Evolutionary conservation across 1,140 invertebrate genomes (phyloP).

Genomic region (Cherax quadricarinatus): DNA sequence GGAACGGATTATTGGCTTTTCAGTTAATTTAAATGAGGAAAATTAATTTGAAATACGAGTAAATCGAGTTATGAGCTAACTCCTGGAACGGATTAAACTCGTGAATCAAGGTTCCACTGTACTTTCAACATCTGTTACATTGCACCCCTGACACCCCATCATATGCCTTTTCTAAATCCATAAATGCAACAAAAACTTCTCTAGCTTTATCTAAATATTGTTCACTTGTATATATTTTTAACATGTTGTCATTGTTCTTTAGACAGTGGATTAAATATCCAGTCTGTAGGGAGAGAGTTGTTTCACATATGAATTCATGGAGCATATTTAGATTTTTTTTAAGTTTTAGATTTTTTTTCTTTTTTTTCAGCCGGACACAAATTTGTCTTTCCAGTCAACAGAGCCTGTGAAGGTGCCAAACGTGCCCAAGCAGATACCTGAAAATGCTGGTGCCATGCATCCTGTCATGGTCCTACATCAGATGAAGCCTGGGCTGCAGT

Average conservation of each 20-base stretch:
- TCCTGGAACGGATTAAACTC: too few species aligned
- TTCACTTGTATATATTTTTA: neutral
- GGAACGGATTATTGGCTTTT: too few species aligned
- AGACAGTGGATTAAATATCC: neutral
- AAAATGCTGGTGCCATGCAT: conserved; percentile 82
- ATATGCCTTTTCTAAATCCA: too few species aligned
- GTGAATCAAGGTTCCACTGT: too few species aligned
- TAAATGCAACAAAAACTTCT: too few species aligned
- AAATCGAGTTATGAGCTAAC: too few species aligned
- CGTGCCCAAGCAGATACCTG: conserved; percentile 75
- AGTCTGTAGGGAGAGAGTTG: neutral
- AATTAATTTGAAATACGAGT: too few species aligned
- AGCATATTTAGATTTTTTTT: neutral
- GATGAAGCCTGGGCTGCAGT: conserved; percentile 83
- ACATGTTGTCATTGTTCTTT: neutral
- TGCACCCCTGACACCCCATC: too few species aligned
- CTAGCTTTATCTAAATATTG: too few species aligned
- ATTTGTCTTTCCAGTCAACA: conserved; percentile 72
- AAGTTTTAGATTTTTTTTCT: neutral
- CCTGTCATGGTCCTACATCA: conserved; percentile 85
- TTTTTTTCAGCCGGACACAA: conserved; percentile 11
- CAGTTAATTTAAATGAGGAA: too few species aligned
- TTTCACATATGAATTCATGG: neutral
- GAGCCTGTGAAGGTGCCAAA: conserved; percentile 55
- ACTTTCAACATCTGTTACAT: too few species aligned